Percentiles rank a stretch among this genome's conserved stretches.
phyloP scores from a whole-genome alignment of 2,113 vertebrate genomes.

The Hepsetus odoe region DNA sequence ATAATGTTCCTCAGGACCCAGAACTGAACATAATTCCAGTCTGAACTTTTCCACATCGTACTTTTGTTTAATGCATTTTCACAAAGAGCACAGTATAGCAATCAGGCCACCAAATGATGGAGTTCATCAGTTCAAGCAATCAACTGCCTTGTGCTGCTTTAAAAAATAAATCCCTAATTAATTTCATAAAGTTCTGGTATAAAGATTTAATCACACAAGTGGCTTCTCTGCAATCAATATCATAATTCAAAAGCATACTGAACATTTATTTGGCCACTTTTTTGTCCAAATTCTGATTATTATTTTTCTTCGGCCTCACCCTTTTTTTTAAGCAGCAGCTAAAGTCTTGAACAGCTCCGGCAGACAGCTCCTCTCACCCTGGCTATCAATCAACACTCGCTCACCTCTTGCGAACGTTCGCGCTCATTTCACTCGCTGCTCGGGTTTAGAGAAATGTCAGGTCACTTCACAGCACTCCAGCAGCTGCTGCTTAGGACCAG shows the following conservation, averaged over 20 bases:
- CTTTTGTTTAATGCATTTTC: background rate
- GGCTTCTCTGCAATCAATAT: slow-evolving; percentile 34
- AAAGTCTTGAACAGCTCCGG: slow-evolving; percentile 7
- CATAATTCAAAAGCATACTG: background rate
- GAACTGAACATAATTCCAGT: background rate
- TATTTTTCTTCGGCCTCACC: background rate
- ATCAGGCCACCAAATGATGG: slow-evolving; percentile 47
- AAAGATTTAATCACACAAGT: background rate
- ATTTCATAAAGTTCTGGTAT: slow-evolving; percentile 23
- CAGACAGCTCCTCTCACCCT: background rate
- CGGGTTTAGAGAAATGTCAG: slow-evolving; percentile 14
- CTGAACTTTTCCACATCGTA: background rate
- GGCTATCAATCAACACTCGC: background rate
- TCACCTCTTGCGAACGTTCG: background rate
- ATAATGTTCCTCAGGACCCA: no score
- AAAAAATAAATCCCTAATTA: slow-evolving; percentile 40
- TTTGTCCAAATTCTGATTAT: no score
- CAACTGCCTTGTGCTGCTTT: slow-evolving; percentile 38
- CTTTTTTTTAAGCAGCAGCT: background rate
- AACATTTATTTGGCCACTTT: background rate
- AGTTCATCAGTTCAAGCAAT: slow-evolving; percentile 52
- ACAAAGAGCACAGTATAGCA: no score
- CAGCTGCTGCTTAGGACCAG: background rate
- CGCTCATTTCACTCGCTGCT: slow-evolving; percentile 4
- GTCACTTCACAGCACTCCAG: background rate